Evolutionary conservation across 2,797 vertebrate genomes (phyloP), one percentile per base, ranked within the genome.

Genomic region (Diplodus sargus): DNA sequence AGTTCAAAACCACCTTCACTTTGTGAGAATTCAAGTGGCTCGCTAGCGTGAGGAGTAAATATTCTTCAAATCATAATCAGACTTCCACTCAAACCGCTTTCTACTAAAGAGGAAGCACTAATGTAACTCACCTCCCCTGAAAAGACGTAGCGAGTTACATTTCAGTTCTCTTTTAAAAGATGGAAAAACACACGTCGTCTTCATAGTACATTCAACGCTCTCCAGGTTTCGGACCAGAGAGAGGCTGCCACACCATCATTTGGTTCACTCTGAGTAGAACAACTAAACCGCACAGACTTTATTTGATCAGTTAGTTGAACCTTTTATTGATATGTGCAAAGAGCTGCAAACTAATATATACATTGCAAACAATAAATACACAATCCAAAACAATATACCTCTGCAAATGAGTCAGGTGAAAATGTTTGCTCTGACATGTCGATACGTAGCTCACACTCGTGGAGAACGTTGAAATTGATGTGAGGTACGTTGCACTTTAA

Each of bases 261-360:
- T 93, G 93, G 92, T 93, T 94, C 73, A 86, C 47, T 76, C 79
- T 78, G 85, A 91, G 77, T 78, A 89, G 82, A 92, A 89, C 79
- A 92, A 94, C 92, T 93, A 91, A 93, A 94, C 89, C 77, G 84
- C 86, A 86, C 90, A 94, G 91, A 89, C 88, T 81, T 90, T 85
- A 88, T 91, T 92, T 89, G 83, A 93, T 88, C 91, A 86, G 92
- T 94, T 94, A 93, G 91, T 93, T 90, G 85, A 94, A 93, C 89
- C 85, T 90, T 93, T 91, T 91, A 88, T 94, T 90, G 95, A 94
- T 93, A 91, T 96, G 96, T 97, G 96, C 97, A 97, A 96, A 95
- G 92, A 95, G 92, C 95, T 96, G 97, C 95, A 96, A 96, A 96
- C 93, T 94, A 96, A 97, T 97, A 97, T 96, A 93, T 95, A 98